These are phyloP conservation scores for Morpho achilles DNA, from an alignment of 2,888 invertebrate genomes.

Conservation along the genomic window DNA sequence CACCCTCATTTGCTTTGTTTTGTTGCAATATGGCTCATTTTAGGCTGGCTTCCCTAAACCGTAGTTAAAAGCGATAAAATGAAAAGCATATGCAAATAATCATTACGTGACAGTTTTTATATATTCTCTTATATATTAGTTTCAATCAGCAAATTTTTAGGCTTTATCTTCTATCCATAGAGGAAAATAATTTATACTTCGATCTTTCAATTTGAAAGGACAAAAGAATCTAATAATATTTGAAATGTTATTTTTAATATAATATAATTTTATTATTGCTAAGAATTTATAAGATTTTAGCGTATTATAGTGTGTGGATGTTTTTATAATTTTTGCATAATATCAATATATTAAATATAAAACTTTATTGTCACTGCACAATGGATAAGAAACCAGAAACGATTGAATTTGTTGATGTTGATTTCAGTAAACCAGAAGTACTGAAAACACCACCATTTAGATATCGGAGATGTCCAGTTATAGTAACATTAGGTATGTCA, in stretches of 20 bases:
- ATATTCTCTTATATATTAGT: too few species aligned
- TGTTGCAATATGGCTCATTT: too few species aligned
- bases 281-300: background rate
- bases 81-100: too few species aligned
- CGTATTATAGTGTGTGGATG: too few species aligned
- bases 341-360: background rate
- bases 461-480: constrained; percentile 40
- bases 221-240: background rate
- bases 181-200: too few species aligned
- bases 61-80: too few species aligned
- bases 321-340: background rate
- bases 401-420: constrained; percentile 32
- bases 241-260: background rate
- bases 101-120: too few species aligned
- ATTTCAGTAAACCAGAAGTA: constrained; percentile 34
- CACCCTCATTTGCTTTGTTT: too few species aligned
- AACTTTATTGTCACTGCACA: background rate
- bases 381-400: constrained; percentile 24
- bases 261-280: background rate
- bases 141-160: too few species aligned
- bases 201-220: too few species aligned
- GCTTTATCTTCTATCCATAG: too few species aligned
- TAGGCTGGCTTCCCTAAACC: too few species aligned
- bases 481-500: constrained; percentile 42
- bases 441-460: constrained; percentile 28